phyloP scores from a whole-genome alignment of 2,113 vertebrate species.

The Paedocypris sp. region DNA sequence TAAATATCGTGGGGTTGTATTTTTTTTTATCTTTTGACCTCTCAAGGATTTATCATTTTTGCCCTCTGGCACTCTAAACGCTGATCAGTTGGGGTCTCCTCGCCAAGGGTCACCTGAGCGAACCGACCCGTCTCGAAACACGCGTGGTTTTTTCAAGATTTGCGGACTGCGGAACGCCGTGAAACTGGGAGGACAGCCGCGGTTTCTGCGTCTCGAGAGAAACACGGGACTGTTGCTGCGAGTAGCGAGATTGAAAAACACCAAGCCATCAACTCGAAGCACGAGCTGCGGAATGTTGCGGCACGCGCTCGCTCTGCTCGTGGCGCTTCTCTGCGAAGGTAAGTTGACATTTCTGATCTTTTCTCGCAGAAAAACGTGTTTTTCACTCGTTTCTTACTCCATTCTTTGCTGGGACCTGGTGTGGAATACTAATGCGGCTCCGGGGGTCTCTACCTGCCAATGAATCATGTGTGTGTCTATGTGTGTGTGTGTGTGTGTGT shows the following conservation, averaged over 20 bases:
- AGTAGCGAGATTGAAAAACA: conserved; percentile 34
- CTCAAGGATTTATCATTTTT: conserved; percentile 23
- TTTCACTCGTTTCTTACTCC: conserved; percentile 23
- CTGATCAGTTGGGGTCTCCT: conserved; percentile 21
- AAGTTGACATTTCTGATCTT: conserved; percentile 35
- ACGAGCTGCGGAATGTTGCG: conserved; percentile 57
- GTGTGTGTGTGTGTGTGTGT: conserved; percentile 20
- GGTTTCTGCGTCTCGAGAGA: conserved; percentile 9
- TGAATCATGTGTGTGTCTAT: conserved; percentile 46
- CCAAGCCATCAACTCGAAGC: conserved; percentile 48
- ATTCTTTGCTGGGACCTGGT: conserved; percentile 46
- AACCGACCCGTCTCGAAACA: conserved; percentile 3
- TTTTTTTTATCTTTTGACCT: conserved; percentile 38
- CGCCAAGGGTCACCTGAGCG: conserved; percentile 36
- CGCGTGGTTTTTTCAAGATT: conserved; percentile 5
- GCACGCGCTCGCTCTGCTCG: conserved; percentile 53
- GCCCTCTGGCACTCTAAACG: conserved; percentile 36
- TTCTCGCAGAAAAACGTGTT: conserved; percentile 3
- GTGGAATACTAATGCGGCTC: conserved; percentile 59
- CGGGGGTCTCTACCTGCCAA: conserved; percentile 46
- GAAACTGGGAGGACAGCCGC: not conserved
- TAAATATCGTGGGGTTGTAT: conserved; percentile 22
- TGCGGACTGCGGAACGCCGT: conserved; percentile 13
- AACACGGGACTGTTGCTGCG: conserved; percentile 46
- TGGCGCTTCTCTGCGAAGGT: conserved; percentile 59